phyloP scores from a whole-genome alignment of 92 coral and sea anemone species.

The Actinostola sp. region DNA sequence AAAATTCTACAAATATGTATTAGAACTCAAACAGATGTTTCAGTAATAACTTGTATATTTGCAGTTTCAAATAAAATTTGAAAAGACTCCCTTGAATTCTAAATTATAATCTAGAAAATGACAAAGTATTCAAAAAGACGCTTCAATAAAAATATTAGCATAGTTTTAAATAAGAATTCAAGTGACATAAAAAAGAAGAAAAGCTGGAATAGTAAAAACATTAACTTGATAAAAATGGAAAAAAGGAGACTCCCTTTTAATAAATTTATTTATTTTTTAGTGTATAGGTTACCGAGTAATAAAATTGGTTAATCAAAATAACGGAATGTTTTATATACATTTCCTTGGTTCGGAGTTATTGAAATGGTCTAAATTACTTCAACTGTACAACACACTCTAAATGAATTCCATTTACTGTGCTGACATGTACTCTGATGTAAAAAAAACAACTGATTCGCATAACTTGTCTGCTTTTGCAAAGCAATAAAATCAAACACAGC shows the following conservation, averaged over 20 bases:
- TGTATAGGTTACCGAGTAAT: too few relatives aligned
- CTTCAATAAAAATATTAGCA: background rate
- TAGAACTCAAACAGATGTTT: too few relatives aligned
- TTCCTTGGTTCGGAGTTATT: too few relatives aligned
- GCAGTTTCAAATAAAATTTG: too few relatives aligned
- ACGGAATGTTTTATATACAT: too few relatives aligned
- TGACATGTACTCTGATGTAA: background rate
- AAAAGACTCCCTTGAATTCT: too few relatives aligned
- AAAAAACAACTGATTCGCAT: background rate
- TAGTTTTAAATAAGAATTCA: background rate
- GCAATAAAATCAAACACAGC: background rate
- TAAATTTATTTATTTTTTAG: too few relatives aligned
- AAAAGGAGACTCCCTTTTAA: conserved; percentile 8
- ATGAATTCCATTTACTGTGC: background rate
- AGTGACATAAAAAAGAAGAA: background rate
- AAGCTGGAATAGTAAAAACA: background rate
- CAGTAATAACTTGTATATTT: too few relatives aligned
- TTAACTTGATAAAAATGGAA: background rate
- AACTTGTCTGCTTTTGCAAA: background rate
- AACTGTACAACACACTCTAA: background rate
- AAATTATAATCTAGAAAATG: too few relatives aligned
- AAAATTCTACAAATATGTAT: too few relatives aligned
- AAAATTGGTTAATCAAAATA: too few relatives aligned
- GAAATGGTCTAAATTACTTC: background rate
- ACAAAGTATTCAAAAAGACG: too few relatives aligned